Evolutionary conservation across 2,797 vertebrate genomes (phyloP).

Genomic region (Brachyrhaphis roseni): DNA sequence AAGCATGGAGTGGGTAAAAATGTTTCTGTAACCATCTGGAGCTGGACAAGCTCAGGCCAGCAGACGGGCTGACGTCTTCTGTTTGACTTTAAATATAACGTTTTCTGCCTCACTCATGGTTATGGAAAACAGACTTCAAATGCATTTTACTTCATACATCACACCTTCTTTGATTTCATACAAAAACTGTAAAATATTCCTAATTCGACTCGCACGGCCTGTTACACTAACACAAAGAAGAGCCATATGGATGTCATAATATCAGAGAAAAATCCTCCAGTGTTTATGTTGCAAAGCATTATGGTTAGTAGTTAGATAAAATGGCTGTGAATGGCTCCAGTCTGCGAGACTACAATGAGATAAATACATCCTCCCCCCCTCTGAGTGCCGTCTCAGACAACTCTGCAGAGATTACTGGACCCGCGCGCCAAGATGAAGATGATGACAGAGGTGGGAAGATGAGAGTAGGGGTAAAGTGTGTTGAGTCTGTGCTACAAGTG

Average conservation of each 20-base stretch:
- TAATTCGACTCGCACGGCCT: conserved; percentile 1
- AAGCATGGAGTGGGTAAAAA: neutral
- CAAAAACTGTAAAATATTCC: conserved; percentile 56
- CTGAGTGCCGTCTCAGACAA: conserved; percentile 2
- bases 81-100: conserved; percentile 33
- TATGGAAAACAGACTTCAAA: conserved; percentile 58
- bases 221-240: neutral
- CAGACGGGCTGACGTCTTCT: conserved; percentile 3
- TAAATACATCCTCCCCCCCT: conserved; percentile 1
- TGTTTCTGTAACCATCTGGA: conserved; percentile 18
- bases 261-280: neutral
- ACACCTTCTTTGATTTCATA: conserved; percentile 36
- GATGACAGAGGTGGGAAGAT: conserved; percentile 12
- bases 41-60: conserved; percentile 28
- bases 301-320: neutral
- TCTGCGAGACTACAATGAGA: neutral
- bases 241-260: neutral
- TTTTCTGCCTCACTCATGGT: conserved; percentile 36
- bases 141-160: conserved; percentile 66
- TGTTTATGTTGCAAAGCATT: conserved; percentile 4
- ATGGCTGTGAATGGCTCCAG: conserved; percentile 2
- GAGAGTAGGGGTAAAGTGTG: conserved; percentile 1
- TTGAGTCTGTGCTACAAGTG: conserved; percentile 6
- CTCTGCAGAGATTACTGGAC: conserved; percentile 4
- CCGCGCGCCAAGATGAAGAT: neutral